Evolutionary conservation across 2,797 vertebrate species (phyloP), one percentile per base, ranked within the genome.

Genomic region (Chelon auratus): DNA sequence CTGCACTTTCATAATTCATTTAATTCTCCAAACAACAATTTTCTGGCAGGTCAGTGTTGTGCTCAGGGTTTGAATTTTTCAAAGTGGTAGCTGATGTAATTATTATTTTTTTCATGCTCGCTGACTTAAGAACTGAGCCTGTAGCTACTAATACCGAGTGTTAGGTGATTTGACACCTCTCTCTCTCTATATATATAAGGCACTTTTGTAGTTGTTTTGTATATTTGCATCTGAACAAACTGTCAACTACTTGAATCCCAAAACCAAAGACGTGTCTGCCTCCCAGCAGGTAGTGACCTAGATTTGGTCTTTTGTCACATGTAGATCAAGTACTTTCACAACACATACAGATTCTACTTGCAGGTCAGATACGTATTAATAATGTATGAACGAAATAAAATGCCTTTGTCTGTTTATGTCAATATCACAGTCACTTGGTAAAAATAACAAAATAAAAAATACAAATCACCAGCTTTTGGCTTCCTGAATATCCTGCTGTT

Each of bases 1-100:
- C 84, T 91, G 76, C 84, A 85, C 83, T 90, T 92, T 93, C 88
- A 93, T 90, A 91, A 92, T 92, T 93, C 86, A 90, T 93, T 91
- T 89, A 91, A 90, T 93, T 90, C 77, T 85, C 79, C 71, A 87
- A 91, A 89, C 87, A 89, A 83, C 78, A 75, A 72, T 84, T 88
- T 84, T 83, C 81, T 82, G 78, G 84, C 86, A 87, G 88, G 85
- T 88, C 84, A 89, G 76, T 80, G 80, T 80, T 88, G 81, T 91
- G 80, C 73, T 87, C 68, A 66, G 81, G 80, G 78, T 89, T 80
- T 77, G 70, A 80, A 85, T 81, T 84, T 75, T 85, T 81, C 53
- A 82, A 83, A 86, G 79, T 57, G 52, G 70, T 43, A 61, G 80
- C 72, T 85, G 83, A 77, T 84, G 76, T 84, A 86, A 89, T 77